Percentiles rank a stretch among this genome's conserved stretches.
Evolutionary conservation across 35 echinoderm and acorn worm species (phyloP).

Genomic region (Anneissia japonica): DNA sequence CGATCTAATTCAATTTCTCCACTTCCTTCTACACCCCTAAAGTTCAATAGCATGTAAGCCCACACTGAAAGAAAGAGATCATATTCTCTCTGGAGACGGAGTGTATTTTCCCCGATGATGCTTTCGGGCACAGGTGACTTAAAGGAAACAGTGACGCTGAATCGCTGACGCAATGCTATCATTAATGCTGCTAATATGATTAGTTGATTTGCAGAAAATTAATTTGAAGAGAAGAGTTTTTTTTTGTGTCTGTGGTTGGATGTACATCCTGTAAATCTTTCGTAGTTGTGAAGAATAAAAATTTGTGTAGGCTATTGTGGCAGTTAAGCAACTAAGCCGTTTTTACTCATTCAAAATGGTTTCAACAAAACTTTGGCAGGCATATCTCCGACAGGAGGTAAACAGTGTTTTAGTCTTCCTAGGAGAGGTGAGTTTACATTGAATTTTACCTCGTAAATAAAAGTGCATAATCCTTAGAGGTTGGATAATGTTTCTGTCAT

Average conservation of each 20-base stretch:
- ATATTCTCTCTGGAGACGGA: neutral
- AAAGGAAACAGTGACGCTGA: neutral
- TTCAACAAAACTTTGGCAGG: neutral
- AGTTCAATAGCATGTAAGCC: neutral
- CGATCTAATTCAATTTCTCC: neutral
- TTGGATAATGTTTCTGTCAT: no score
- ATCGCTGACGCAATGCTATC: neutral
- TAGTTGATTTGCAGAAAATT: neutral
- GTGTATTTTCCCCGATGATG: neutral
- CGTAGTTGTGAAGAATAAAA: neutral
- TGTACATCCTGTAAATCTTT: neutral
- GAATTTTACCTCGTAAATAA: neutral
- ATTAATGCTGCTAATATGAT: neutral
- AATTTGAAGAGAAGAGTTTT: neutral
- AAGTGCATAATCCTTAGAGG: no score
- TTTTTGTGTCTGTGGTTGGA: neutral
- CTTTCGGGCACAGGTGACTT: neutral
- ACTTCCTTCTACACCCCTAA: neutral
- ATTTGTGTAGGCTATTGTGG: neutral
- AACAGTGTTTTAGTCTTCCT: neutral
- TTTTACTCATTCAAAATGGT: neutral
- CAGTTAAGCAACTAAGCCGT: neutral
- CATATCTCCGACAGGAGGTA: neutral
- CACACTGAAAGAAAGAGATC: neutral
- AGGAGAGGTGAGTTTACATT: neutral